A percentile compares a stretch with the other conserved stretches of the same genome.
Conservation (phyloP, 1,140 invertebrate genomes). For the Drosophila mauritiana region DNA sequence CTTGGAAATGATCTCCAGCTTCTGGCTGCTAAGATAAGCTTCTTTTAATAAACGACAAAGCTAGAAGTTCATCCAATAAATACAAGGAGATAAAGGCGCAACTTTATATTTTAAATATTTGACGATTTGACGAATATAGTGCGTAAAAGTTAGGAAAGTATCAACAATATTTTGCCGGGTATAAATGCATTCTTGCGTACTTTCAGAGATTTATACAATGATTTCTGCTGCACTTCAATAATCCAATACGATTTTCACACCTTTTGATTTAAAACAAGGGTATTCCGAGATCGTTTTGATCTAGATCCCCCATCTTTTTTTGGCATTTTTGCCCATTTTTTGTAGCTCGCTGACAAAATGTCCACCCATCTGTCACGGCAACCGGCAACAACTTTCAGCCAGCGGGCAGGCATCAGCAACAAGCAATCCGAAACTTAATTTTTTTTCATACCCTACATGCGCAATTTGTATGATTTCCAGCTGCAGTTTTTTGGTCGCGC, state of each 20-base stretch:
- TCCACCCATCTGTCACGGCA: constrained; percentile 76
- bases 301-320: neutral
- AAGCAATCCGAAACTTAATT: constrained; percentile 53
- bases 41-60: neutral
- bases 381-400: constrained; percentile 54
- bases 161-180: too few relatives aligned
- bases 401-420: constrained; percentile 58
- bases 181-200: too few relatives aligned
- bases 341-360: constrained; percentile 68
- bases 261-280: neutral
- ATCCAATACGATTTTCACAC: too few relatives aligned
- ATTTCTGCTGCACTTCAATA: too few relatives aligned
- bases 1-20: constrained; percentile 1
- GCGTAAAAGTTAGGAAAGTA: too few relatives aligned
- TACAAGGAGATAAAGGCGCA: neutral
- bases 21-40: neutral
- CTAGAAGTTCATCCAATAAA: neutral
- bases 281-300: constrained; percentile 14
- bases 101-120: too few relatives aligned
- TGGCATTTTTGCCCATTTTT: constrained; percentile 6
- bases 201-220: too few relatives aligned
- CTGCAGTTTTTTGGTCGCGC: constrained; percentile 34
- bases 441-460: constrained; percentile 43
- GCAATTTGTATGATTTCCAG: constrained; percentile 67
- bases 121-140: too few relatives aligned